Percentiles rank a stretch among this genome's conserved stretches.
Conservation (phyloP, 2,113 vertebrate genomes). For the Choloepus hoffmanni region DNA sequence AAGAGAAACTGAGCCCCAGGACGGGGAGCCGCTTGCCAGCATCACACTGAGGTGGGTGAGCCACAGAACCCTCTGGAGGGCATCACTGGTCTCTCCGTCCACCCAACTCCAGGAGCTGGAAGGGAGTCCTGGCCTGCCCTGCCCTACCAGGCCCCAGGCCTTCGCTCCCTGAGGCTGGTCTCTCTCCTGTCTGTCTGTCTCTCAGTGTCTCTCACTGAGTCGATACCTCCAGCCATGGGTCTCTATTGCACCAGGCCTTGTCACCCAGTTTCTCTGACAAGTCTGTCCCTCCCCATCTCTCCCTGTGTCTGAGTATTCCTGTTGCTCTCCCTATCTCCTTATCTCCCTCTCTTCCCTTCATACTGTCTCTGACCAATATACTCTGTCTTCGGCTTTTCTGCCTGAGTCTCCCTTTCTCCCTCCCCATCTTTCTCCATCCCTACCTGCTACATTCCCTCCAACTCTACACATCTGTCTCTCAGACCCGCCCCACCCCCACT, state of each 20-base stretch:
- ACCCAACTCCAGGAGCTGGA: constrained; percentile 76
- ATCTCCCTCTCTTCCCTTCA: constrained; percentile 65
- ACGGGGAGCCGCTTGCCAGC: constrained; percentile 92
- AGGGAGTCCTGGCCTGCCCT: constrained; percentile 86
- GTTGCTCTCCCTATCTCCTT: constrained; percentile 85
- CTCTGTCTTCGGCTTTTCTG: neutral
- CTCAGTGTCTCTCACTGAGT: constrained; percentile 86
- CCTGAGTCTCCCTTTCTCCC: neutral
- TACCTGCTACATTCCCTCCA: neutral
- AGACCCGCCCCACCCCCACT: neutral
- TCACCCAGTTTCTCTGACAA: constrained; percentile 66
- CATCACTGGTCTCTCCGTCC: constrained; percentile 86
- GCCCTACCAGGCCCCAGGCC: constrained; percentile 83
- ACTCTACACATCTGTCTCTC: neutral
- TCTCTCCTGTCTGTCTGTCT: neutral
- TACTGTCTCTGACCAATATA: neutral
- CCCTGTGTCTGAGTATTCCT: constrained; percentile 85
- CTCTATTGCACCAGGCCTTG: constrained; percentile 55
- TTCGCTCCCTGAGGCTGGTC: constrained; percentile 87
- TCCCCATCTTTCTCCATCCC: neutral
- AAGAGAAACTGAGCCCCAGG: constrained; percentile 68
- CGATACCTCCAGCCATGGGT: constrained; percentile 85
- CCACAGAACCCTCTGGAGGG: constrained; percentile 85
- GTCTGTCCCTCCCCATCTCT: constrained; percentile 86
- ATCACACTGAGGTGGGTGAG: constrained; percentile 90